Evolutionary conservation across 2,113 vertebrate genomes (phyloP), one percentile per base, ranked within the genome.

Genomic region (Campylomormyrus tamandua): DNA sequence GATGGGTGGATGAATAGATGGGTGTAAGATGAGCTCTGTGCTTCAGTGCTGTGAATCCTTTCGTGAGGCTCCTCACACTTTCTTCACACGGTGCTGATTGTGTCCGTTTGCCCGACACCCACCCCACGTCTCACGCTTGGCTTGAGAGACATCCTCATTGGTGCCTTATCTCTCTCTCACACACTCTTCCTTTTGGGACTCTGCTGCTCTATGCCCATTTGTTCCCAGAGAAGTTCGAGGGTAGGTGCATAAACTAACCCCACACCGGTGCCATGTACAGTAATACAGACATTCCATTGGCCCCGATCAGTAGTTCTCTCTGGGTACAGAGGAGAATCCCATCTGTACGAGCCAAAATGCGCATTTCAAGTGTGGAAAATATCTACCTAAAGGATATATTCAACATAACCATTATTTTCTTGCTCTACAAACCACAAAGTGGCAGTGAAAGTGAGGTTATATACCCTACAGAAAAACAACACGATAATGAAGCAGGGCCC

Each of bases 81-180:
- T 70, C 45, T 50, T 31, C 31, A n/a, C 27, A 42, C 17, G 10
- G 17, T 21, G 52, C 39, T 50, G 27, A 84, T 31, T 58, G 39
- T 62, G 39, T 89, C 77, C n/a, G 35, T 58, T 58, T 89, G 77
- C n/a, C 10, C 11, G 8, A 89, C 70, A 58, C 50, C 27, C 50
- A n/a, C 89, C 84, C 35, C 19, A 15, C 53, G 52, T 13, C 77
- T 84, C 46, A 62, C 11, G 52, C 77, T 50, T 42, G 21, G 80
- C 77, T 50, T 85, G 50, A 85, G 89, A 89, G 80, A 85, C 89
- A 89, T 89, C 42, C 89, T 89, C 83, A 89, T 80, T 88, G 85
- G 46, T 70, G 35, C 62, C 85, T 90, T 80, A 90, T 87, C 85
- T 87, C 89, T 74, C 31, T 46, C 58, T 3, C 56, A 87, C 89